phyloP scores from a whole-genome alignment of 2,797 vertebrate genomes.

The Manis pentadactyla region DNA sequence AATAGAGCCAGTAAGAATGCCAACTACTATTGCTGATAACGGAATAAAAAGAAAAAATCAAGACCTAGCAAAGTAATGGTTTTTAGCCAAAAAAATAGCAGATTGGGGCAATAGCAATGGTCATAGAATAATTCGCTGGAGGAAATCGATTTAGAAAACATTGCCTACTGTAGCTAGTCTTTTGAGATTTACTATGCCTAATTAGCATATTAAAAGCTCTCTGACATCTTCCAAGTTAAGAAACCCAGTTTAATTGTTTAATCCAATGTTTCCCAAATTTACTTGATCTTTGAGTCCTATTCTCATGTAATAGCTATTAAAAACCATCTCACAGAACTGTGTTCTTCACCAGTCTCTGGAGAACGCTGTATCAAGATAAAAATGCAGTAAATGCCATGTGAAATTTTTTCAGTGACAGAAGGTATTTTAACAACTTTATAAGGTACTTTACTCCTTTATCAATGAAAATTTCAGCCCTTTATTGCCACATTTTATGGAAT shows the following conservation, averaged over 20 bases:
- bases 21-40: background rate
- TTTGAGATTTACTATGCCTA: slow-evolving; percentile 27
- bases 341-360: background rate
- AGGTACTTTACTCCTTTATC: slow-evolving; percentile 16
- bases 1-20: slow-evolving; percentile 11
- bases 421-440: background rate
- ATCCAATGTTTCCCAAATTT: background rate
- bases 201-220: slow-evolving; percentile 52
- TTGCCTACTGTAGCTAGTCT: background rate
- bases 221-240: background rate
- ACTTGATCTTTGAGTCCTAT: slow-evolving; percentile 17
- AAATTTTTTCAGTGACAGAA: background rate
- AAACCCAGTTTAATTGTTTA: slow-evolving; percentile 43
- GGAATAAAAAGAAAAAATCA: background rate
- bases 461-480: background rate
- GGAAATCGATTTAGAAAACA: background rate
- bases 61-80: background rate
- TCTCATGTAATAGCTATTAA: slow-evolving; percentile 10
- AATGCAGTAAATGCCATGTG: background rate
- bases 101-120: background rate
- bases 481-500: background rate
- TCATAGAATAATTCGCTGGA: background rate
- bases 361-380: background rate
- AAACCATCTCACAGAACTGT: background rate
- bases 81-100: background rate